Conservation (phyloP, 2,888 invertebrate species). For the Steromphala cineraria region DNA sequence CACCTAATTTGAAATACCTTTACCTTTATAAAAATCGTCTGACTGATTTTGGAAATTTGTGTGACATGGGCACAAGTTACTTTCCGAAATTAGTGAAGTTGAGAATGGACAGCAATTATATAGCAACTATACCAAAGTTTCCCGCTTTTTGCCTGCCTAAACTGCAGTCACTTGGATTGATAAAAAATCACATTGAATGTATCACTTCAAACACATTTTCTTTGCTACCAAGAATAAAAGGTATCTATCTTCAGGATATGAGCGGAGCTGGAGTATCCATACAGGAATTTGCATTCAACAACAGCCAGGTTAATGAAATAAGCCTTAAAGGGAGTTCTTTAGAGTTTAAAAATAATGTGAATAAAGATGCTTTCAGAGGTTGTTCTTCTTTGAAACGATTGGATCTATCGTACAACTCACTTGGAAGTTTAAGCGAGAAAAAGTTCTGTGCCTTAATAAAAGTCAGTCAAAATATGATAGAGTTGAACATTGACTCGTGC, state of each 20-base stretch:
- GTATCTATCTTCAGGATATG: background rate
- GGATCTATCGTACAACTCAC: background rate
- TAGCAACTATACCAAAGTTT: background rate
- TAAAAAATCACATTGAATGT: background rate
- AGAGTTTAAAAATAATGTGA: background rate
- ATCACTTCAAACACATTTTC: background rate
- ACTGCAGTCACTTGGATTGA: background rate
- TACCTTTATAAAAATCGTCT: background rate
- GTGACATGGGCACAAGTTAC: background rate
- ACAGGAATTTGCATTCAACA: conserved; percentile 2
- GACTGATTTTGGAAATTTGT: background rate
- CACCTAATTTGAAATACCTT: background rate
- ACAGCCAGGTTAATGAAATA: background rate
- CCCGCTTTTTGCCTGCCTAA: background rate
- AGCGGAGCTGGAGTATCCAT: background rate
- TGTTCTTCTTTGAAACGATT: background rate
- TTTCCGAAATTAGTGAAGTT: background rate
- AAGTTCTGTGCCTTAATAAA: background rate
- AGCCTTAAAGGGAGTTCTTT: background rate
- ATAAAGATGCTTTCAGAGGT: background rate
- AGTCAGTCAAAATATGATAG: background rate
- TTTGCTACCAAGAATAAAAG: background rate
- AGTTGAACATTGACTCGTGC: background rate
- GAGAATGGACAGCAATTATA: background rate
- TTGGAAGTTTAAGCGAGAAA: background rate